Base-by-base conservation (phyloP, 2,113 vertebrate genomes). In the Phyllostomus hastatus region DNA sequence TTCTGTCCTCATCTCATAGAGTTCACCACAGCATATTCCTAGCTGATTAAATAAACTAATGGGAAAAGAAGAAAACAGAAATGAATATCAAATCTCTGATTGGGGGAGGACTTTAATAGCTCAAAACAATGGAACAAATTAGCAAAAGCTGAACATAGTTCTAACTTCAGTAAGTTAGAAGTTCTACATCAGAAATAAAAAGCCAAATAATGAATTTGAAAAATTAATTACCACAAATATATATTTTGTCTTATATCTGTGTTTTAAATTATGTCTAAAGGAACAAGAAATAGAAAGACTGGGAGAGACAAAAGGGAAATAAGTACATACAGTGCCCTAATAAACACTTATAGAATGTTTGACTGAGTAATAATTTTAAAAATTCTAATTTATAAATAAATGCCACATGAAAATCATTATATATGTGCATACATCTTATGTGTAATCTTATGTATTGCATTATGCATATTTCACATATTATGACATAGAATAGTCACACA, bases 1-100 rank as follows among this genome's bases (percentile, higher is more conserved):
- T 96, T 89, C 88, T 73, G 59, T 61, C 61, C 22, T 89, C 48
- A 41, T 86, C 72, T 90, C 54, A 20, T 57, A 88, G 28, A 48
- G 31, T 89, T 95, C 83, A 54, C 81, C 82, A 79, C 67, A 83
- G 43, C 75, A 73, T 78, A 85, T 78, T 86, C 95, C 93, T 94
- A 94, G 81, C 59, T 96, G 87, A 94, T 95, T 94, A 95, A 95
- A 46, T 83, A 97, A 67, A 91, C 91, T 96, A 95, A 86, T 95
- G 89, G 88, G 24, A 52, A 86, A 83, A 83, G 41, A 86, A 85
- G 76, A 95, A 95, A 95, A 85, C 78, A 72, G 50, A 61, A 70
- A 35, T 38, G 64, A 91, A 1, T 52, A 69, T 72, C 67, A 90
- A 41, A n/a, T 85, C 54, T 86, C 69, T 89, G 76, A 7, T 72